Evolutionary conservation across 2,113 vertebrate species (phyloP), one percentile per base, ranked within the genome.

Genomic region (Synodontis membranacea): DNA sequence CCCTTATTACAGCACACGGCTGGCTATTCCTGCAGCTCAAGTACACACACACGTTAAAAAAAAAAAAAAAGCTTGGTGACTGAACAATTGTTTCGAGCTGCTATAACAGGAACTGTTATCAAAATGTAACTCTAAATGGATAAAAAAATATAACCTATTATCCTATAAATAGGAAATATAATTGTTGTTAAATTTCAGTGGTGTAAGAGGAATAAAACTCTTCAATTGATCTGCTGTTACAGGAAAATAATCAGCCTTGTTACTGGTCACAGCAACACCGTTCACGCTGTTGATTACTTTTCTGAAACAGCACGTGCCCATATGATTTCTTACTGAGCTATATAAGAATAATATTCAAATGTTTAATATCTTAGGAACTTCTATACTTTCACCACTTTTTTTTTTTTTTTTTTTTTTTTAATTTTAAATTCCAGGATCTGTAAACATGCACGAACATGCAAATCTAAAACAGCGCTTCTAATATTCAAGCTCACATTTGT

Each of bases 1-100:
- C 83, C 97, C 98, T 0, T 99, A 99, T 82, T 99, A 99, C 0
- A 93, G 96, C 86, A 96, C 97, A 83, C 95, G 97, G n/a, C 94
- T 95, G 0, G 94, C 98, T 46, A 93, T 99, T 84, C 96, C 97
- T 37, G 94, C 96, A 83, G 97, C 98, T 82, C 97, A 96, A 94
- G 95, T 95, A 85, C 5, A 28, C 54, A 28, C 42, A 44, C n/a
- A 1, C 78, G n/a, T n/a, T n/a, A n/a, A n/a, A n/a, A n/a, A n/a
- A n/a, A n/a, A 4, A 28, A 28, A 60, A 28, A 25, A 0, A 28
- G 9, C 8, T 25, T 60, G 56, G 23, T 60, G 15, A 60, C 2
- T 23, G 56, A 60, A 28, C 25, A 9, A 62, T 28, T 62, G 28
- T 62, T 62, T 23, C 19, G 1, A 62, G 58, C 60, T 62, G 28